Evolutionary conservation across 2,888 invertebrate species (phyloP).

Genomic region (Ectemnius lituratus): DNA sequence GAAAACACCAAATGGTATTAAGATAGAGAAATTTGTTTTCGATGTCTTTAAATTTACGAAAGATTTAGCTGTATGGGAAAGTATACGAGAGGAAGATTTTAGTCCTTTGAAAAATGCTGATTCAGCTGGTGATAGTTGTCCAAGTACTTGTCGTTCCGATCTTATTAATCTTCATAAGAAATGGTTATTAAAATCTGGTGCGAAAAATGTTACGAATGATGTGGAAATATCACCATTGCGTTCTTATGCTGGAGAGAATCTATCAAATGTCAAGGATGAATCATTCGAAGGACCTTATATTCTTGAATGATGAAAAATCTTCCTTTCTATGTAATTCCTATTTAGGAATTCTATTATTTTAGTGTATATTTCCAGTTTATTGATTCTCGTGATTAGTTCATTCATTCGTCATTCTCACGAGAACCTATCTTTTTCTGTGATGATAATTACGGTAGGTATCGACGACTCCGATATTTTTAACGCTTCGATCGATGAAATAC

Average conservation of each 20-base stretch:
- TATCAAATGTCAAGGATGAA: slow-evolving; percentile 83
- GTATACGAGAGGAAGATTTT: slow-evolving; percentile 94
- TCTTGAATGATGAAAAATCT: slow-evolving; percentile 46
- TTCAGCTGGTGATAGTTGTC: slow-evolving; percentile 92
- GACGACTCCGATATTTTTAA: slow-evolving; percentile 13
- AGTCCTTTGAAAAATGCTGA: slow-evolving; percentile 98
- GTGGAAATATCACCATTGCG: slow-evolving; percentile 94
- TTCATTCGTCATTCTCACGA: neutral
- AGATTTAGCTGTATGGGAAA: slow-evolving; percentile 95
- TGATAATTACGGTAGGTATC: slow-evolving; percentile 22
- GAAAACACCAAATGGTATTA: slow-evolving; percentile 94
- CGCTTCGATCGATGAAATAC: neutral
- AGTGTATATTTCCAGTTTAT: too few species aligned
- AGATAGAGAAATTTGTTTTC: slow-evolving; percentile 99
- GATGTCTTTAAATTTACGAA: slow-evolving; percentile 97
- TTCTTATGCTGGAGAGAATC: slow-evolving; percentile 94
- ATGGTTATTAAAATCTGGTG: slow-evolving; percentile 91
- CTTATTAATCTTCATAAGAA: slow-evolving; percentile 87
- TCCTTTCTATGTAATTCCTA: neutral
- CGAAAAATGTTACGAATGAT: slow-evolving; percentile 82
- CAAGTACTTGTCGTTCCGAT: slow-evolving; percentile 90
- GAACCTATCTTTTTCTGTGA: slow-evolving; percentile 27
- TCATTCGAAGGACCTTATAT: slow-evolving; percentile 82
- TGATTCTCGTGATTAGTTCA: too few species aligned
- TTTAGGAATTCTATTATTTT: neutral